phyloP scores from a whole-genome alignment of 2,888 invertebrate genomes.

The Andrena camellia region DNA sequence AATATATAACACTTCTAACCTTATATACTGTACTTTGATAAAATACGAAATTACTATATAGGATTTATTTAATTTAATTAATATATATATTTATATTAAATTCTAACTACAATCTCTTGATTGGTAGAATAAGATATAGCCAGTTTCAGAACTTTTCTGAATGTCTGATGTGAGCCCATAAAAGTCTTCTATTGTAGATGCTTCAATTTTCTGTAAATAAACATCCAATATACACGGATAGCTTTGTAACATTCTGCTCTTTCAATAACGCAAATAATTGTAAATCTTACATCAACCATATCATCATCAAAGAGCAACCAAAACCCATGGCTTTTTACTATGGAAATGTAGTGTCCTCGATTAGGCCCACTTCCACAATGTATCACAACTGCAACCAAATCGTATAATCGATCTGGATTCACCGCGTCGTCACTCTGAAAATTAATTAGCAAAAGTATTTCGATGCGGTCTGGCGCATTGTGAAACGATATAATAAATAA shows the following conservation, averaged over 20 bases:
- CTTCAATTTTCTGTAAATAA: conserved; percentile 97
- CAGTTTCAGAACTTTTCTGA: conserved; percentile 99
- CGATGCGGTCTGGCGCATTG: not conserved
- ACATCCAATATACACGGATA: conserved; percentile 44
- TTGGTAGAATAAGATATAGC: conserved; percentile 99
- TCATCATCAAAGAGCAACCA: conserved; percentile 99
- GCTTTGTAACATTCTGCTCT: conserved; percentile 70
- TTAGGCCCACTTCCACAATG: conserved; percentile 99
- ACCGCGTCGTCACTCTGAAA: conserved; percentile 98
- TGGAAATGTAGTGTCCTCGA: conserved; percentile 99
- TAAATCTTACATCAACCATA: conserved; percentile 96
- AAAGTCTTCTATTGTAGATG: conserved; percentile 99
- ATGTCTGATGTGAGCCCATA: conserved; percentile 99
- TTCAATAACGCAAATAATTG: not conserved
- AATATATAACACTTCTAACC: conserved; percentile 66
- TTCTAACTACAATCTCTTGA: conserved; percentile 91
- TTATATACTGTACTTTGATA: conserved; percentile 66
- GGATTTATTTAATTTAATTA: conserved; percentile 63
- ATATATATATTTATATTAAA: conserved; percentile 64
- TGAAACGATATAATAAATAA: conserved; percentile 30
- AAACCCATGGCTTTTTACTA: conserved; percentile 99
- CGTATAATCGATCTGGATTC: conserved; percentile 98
- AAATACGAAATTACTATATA: conserved; percentile 72
- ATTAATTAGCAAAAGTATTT: conserved; percentile 13
- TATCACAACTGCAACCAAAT: conserved; percentile 99